phyloP scores from a whole-genome alignment of 37 sponge, comb jelly and placozoan genomes.

The Cliona cf. orientalis region DNA sequence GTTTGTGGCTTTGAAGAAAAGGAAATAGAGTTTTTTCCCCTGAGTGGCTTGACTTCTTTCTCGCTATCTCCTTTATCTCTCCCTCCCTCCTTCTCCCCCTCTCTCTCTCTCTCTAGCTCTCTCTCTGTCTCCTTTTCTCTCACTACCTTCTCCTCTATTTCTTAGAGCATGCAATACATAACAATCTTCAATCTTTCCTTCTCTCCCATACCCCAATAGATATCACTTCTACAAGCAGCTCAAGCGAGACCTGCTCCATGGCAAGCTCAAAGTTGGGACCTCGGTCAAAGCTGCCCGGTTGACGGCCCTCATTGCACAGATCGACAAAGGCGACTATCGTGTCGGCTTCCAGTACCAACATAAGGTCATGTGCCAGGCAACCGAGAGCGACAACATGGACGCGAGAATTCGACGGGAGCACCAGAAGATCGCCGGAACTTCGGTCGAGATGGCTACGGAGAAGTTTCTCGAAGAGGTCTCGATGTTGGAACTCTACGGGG shows the following conservation, averaged over 20 bases:
- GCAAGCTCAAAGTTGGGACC: slow-evolving; percentile 18
- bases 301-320: slow-evolving; percentile 65
- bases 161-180: too few species aligned
- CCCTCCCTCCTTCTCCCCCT: too few species aligned
- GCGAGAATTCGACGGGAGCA: slow-evolving; percentile 58
- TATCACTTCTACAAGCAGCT: slow-evolving; percentile 66
- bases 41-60: too few species aligned
- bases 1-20: too few species aligned
- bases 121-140: background rate
- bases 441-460: slow-evolving; percentile 59
- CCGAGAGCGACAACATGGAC: slow-evolving; percentile 33
- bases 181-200: too few species aligned
- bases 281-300: slow-evolving; percentile 40
- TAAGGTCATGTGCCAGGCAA: slow-evolving; percentile 3
- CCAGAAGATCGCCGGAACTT: slow-evolving; percentile 58
- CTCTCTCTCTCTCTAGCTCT: too few species aligned
- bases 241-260: slow-evolving; percentile 48
- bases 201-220: slow-evolving; percentile 13
- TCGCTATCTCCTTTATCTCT: too few species aligned
- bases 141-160: background rate
- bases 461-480: slow-evolving; percentile 66
- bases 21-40: too few species aligned
- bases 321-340: slow-evolving; percentile 71
- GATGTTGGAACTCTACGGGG: slow-evolving; percentile 56
- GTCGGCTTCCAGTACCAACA: slow-evolving; percentile 42